Conservation (phyloP, 2,113 vertebrate genomes). For the Echinops telfairi region DNA sequence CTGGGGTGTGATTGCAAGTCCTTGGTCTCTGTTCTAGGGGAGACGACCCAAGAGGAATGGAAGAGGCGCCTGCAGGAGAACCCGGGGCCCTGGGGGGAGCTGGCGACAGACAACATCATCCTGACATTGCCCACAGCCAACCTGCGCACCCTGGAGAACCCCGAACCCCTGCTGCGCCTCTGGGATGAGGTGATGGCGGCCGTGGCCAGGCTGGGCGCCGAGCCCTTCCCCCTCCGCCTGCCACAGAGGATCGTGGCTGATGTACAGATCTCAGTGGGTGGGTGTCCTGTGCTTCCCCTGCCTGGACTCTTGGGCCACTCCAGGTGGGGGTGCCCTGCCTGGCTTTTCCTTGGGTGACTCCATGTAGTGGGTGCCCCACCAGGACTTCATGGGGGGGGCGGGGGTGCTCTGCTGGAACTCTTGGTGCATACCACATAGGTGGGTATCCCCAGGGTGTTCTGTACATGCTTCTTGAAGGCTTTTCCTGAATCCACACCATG, state of each 20-base stretch:
- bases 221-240: conserved; percentile 86
- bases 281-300: conserved; percentile 24
- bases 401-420: background rate
- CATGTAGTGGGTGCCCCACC: background rate
- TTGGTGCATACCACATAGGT: background rate
- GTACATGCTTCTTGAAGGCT: background rate
- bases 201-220: conserved; percentile 87
- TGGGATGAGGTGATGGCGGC: conserved; percentile 89
- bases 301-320: background rate
- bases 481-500: background rate
- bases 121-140: conserved; percentile 87
- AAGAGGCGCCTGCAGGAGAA: conserved; percentile 80
- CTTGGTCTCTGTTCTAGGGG: conserved; percentile 75
- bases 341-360: background rate
- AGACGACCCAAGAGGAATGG: conserved; percentile 85
- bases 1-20: background rate
- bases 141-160: conserved; percentile 82
- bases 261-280: conserved; percentile 90
- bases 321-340: background rate
- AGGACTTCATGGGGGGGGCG: too few species aligned
- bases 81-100: conserved; percentile 89
- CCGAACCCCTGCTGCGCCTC: conserved; percentile 85
- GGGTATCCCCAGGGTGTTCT: background rate
- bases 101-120: conserved; percentile 91
- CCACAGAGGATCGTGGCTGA: conserved; percentile 92